These are phyloP conservation scores for Idaea dimidiata DNA, from an alignment of 2,888 invertebrate genomes.

Conservation along the genomic window DNA sequence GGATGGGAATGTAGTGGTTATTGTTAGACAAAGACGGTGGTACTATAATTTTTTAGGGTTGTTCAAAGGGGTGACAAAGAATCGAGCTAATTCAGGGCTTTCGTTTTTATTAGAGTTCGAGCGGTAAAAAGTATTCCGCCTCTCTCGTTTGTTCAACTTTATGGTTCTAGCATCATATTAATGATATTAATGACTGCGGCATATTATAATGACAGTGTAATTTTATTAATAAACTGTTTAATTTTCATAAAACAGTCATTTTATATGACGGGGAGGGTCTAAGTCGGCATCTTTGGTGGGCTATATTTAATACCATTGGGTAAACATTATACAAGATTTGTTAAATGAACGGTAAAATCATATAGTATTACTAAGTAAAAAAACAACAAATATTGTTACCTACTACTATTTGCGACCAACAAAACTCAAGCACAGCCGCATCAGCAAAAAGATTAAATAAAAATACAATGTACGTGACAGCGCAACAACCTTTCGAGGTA, in stretches of 20 bases:
- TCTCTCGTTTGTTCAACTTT: slow-evolving; percentile 79
- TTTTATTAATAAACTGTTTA: slow-evolving; percentile 55
- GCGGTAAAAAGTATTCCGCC: slow-evolving; percentile 81
- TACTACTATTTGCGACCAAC: slow-evolving; percentile 31
- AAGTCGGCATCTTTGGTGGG: background rate
- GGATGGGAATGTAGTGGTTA: slow-evolving; percentile 80
- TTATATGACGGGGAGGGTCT: slow-evolving; percentile 24
- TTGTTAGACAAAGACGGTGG: slow-evolving; percentile 80
- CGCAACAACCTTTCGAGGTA: slow-evolving; percentile 65
- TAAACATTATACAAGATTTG: background rate
- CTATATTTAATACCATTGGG: background rate
- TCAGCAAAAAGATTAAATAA: slow-evolving; percentile 72
- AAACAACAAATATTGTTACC: background rate
- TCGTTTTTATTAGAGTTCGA: slow-evolving; percentile 75
- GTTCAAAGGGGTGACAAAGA: slow-evolving; percentile 79
- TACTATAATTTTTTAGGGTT: slow-evolving; percentile 77
- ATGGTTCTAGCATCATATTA: slow-evolving; percentile 72
- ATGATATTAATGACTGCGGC: slow-evolving; percentile 74
- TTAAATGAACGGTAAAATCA: background rate
- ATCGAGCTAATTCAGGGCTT: slow-evolving; percentile 80
- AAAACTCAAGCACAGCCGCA: slow-evolving; percentile 43
- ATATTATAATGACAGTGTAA: slow-evolving; percentile 60
- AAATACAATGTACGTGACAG: slow-evolving; percentile 74
- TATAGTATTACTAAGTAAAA: background rate
- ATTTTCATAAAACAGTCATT: slow-evolving; percentile 26